Conservation (phyloP, 2,797 vertebrate species). For the Myotis myotis region DNA sequence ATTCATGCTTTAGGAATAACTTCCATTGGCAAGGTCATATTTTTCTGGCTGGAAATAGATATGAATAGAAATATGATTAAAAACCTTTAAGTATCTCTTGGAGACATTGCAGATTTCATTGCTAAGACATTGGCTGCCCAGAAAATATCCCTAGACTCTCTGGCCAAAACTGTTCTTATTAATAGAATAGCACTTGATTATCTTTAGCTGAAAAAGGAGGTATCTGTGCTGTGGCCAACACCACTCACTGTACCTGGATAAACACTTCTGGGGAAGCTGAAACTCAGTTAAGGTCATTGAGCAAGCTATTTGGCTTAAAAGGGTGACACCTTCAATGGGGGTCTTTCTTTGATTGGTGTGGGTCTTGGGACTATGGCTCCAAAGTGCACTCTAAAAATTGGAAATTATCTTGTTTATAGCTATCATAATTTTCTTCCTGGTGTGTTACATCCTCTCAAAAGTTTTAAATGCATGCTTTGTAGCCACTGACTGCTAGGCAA, state of each 20-base stretch:
- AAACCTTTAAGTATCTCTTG: neutral
- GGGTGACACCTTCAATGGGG: neutral
- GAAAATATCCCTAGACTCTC: neutral
- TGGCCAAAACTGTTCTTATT: neutral
- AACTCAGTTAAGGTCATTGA: neutral
- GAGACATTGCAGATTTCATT: neutral
- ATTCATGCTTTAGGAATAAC: neutral
- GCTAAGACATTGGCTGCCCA: neutral
- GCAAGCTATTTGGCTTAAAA: neutral
- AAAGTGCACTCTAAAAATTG: neutral
- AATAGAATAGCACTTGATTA: neutral
- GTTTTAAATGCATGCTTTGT: neutral
- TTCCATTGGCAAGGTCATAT: neutral
- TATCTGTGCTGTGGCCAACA: neutral
- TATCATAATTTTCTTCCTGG: neutral
- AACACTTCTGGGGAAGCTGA: neutral
- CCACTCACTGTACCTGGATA: neutral
- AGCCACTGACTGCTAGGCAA: neutral
- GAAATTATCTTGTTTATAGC: neutral
- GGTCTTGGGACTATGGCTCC: neutral
- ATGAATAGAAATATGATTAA: neutral
- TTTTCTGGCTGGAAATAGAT: neutral
- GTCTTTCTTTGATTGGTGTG: neutral
- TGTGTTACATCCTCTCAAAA: neutral
- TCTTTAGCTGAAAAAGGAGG: neutral